These are phyloP conservation scores for Cheilosia pagana DNA, from an alignment of 2,888 invertebrate species.

Conservation along the genomic window DNA sequence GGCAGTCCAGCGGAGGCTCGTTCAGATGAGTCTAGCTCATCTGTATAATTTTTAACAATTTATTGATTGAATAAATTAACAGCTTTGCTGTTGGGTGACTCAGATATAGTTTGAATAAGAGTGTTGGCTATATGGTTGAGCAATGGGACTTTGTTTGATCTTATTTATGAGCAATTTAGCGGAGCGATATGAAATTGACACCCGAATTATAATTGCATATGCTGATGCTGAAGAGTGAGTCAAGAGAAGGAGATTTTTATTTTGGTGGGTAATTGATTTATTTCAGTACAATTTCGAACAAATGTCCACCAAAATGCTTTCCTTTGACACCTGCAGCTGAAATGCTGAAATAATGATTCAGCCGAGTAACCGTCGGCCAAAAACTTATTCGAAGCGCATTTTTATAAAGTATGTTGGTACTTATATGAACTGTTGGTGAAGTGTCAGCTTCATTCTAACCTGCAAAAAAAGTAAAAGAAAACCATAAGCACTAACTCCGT, in stretches of 20 bases:
- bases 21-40: conserved; percentile 22
- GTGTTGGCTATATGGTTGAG: background rate
- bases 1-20: conserved; percentile 29
- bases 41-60: conserved; percentile 41
- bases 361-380: too few species aligned
- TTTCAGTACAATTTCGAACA: too few species aligned
- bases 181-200: background rate
- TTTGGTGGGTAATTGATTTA: too few species aligned
- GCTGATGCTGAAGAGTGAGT: background rate
- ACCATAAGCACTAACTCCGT: too few species aligned
- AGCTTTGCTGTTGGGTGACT: conserved; percentile 42
- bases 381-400: too few species aligned
- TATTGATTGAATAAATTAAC: conserved; percentile 67
- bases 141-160: background rate
- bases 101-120: conserved; percentile 15
- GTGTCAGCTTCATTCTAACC: too few species aligned
- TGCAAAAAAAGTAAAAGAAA: too few species aligned
- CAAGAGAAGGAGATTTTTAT: background rate
- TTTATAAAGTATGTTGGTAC: too few species aligned
- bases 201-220: background rate
- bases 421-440: too few species aligned
- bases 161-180: conserved; percentile 1
- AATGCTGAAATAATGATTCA: too few species aligned
- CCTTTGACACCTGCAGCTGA: too few species aligned
- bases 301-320: too few species aligned